Evolutionary conservation across 2,888 invertebrate species (phyloP).

Genomic region (Perdita meconis): DNA sequence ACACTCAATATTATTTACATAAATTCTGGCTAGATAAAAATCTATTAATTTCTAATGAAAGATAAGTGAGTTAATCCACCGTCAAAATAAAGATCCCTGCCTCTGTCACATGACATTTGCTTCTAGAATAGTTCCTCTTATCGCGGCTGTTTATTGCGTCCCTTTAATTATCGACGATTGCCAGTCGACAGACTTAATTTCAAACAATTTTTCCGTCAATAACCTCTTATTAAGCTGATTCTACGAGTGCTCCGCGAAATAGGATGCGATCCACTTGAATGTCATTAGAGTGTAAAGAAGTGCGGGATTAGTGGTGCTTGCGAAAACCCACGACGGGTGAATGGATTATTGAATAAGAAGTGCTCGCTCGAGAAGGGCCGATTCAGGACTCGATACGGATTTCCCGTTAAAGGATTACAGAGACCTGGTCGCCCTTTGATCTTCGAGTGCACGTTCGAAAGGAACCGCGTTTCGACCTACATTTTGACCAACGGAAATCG

Average conservation of each 20-base stretch:
- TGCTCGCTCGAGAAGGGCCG: constrained; percentile 39
- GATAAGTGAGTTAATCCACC: no score
- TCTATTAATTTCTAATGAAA: no score
- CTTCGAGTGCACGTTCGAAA: constrained; percentile 45
- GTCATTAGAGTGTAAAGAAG: constrained; percentile 34
- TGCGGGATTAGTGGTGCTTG: constrained; percentile 36
- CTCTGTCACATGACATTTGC: no score
- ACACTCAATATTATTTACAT: no score
- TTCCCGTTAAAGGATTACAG: constrained; percentile 44
- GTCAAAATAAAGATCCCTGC: no score
- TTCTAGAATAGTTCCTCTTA: background rate
- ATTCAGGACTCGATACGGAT: constrained; percentile 46
- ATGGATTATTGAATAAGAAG: constrained; percentile 60
- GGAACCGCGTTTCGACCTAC: constrained; percentile 46
- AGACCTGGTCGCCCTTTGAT: constrained; percentile 44
- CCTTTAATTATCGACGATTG: background rate
- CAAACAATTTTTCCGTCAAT: background rate
- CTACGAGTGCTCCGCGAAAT: constrained; percentile 19
- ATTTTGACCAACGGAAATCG: constrained; percentile 30
- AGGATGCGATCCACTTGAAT: constrained; percentile 40
- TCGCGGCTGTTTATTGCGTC: background rate
- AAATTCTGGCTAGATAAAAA: no score
- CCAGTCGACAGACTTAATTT: background rate
- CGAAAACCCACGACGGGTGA: constrained; percentile 31
- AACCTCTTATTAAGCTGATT: constrained; percentile 26